Conservation (phyloP, 2,113 vertebrate species). For the Cinclus cinclus region DNA sequence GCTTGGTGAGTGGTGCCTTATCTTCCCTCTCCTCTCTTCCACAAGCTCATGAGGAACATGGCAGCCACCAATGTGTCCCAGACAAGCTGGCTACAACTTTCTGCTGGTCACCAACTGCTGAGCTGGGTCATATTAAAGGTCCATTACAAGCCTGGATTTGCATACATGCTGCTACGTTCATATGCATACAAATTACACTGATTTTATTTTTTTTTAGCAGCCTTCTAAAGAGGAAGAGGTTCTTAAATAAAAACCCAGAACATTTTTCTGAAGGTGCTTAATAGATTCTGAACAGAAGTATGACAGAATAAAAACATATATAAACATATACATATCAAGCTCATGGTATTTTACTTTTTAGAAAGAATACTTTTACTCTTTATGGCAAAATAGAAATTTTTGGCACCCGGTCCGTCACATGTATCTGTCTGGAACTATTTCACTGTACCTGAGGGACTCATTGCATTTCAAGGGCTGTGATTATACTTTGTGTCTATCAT, state of each 20-base stretch:
- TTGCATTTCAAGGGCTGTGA: background rate
- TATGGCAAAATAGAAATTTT: background rate
- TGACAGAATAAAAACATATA: background rate
- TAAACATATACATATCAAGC: background rate
- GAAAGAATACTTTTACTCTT: background rate
- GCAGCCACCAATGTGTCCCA: background rate
- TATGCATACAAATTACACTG: background rate
- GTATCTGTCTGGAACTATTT: background rate
- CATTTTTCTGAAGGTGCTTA: background rate
- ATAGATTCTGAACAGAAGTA: background rate
- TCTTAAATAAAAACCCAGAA: accelerated
- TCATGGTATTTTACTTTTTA: background rate
- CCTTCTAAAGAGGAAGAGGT: background rate
- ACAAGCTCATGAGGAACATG: accelerated
- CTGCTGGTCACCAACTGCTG: background rate
- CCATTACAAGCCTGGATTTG: background rate
- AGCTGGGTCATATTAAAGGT: background rate
- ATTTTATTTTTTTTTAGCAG: background rate
- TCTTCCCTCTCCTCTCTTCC: background rate
- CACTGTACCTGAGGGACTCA: background rate
- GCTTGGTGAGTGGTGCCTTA: background rate
- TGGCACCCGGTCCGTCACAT: background rate
- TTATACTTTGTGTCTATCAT: background rate
- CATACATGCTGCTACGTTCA: background rate
- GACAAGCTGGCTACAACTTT: background rate